Conservation (phyloP, 2,888 invertebrate species). For the Odiellus spinosus region DNA sequence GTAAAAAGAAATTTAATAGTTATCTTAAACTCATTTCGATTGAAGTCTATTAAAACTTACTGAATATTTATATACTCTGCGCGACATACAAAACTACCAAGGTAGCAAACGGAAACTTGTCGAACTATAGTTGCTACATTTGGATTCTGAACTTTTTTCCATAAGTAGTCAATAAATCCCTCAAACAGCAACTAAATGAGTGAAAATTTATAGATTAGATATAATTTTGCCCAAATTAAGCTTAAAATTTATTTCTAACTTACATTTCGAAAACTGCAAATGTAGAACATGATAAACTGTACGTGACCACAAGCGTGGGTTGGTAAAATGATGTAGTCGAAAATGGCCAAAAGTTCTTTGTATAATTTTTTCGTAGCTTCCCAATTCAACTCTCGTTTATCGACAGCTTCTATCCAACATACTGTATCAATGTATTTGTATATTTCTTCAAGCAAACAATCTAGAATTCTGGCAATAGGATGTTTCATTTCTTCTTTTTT, state of each 20-base stretch:
- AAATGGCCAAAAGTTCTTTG: constrained; percentile 45
- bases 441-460: constrained; percentile 57
- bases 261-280: constrained; percentile 45
- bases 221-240: too few species aligned
- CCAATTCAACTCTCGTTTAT: constrained; percentile 34
- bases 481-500: constrained; percentile 35
- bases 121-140: constrained; percentile 46
- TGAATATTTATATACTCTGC: constrained; percentile 43
- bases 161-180: constrained; percentile 50
- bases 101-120: constrained; percentile 53
- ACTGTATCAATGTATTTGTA: constrained; percentile 43
- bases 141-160: constrained; percentile 53
- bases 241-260: too few species aligned
- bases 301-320: constrained; percentile 66
- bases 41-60: constrained; percentile 39
- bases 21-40: neutral
- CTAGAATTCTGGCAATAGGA: constrained; percentile 48
- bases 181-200: constrained; percentile 33
- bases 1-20: constrained; percentile 22
- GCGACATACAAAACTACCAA: constrained; percentile 55
- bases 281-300: constrained; percentile 58
- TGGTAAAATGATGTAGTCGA: constrained; percentile 63
- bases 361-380: constrained; percentile 44
- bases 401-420: neutral
- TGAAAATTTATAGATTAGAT: constrained; percentile 14